Conservation (phyloP, 2,888 invertebrate genomes). For the Rotaria magnacalcarata region DNA sequence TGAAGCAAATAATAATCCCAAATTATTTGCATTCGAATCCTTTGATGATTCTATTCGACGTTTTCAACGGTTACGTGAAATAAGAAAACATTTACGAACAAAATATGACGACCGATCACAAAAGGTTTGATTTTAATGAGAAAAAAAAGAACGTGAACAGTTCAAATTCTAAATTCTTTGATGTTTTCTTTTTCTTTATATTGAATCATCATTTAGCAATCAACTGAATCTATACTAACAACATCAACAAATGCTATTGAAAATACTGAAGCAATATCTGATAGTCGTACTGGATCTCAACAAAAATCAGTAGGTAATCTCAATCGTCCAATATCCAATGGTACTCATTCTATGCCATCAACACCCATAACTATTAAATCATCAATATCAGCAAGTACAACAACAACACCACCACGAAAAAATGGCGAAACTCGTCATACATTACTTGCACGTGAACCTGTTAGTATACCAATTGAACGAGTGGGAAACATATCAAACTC, state of each 20-base stretch:
- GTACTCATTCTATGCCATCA: neutral
- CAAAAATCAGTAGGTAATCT: too few relatives aligned
- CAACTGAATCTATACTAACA: neutral
- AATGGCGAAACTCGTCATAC: slow-evolving; percentile 15
- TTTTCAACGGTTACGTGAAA: slow-evolving; percentile 32
- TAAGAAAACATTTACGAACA: slow-evolving; percentile 14
- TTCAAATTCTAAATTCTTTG: too few relatives aligned
- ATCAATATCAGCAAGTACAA: too few relatives aligned
- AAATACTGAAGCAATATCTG: neutral
- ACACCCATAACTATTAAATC: neutral
- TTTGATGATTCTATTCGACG: slow-evolving; percentile 27
- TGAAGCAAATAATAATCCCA: neutral
- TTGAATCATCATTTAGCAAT: neutral
- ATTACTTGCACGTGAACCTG: neutral
- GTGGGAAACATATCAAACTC: neutral
- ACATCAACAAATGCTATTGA: neutral
- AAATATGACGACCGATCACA: slow-evolving; percentile 2
- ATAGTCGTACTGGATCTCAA: too few relatives aligned
- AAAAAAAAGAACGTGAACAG: neutral
- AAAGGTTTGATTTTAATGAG: neutral
- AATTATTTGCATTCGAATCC: slow-evolving; percentile 13
- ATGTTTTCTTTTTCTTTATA: neutral
- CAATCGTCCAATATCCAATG: too few relatives aligned
- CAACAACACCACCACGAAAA: neutral
- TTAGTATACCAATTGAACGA: slow-evolving; percentile 33